Conservation (phyloP, 53 echinoderm and acorn worm genomes). For the Henricia sp. region DNA sequence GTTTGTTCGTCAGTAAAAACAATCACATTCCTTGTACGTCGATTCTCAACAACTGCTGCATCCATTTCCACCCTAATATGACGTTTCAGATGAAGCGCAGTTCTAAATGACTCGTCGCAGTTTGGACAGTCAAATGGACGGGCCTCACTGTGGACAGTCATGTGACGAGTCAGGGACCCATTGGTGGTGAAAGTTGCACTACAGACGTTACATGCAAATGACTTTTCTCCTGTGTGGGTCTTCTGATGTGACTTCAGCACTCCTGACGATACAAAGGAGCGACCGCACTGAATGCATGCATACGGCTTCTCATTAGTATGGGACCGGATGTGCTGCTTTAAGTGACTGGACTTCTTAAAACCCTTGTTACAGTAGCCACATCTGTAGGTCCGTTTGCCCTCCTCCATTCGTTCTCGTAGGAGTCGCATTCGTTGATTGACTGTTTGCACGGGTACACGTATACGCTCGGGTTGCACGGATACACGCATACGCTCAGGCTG, state of each 20-base stretch:
- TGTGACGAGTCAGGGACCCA: conserved; percentile 91
- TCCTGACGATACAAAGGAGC: conserved; percentile 91
- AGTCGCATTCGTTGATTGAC: conserved; percentile 47
- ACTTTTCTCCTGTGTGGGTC: conserved; percentile 84
- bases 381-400: conserved; percentile 76
- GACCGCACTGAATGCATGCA: conserved; percentile 82
- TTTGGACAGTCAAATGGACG: conserved; percentile 73
- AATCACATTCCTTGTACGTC: conserved; percentile 71
- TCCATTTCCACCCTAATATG: conserved; percentile 79
- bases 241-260: conserved; percentile 84
- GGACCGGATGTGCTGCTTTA: conserved; percentile 95
- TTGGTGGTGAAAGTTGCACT: conserved; percentile 86
- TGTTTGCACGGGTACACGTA: conserved; percentile 26
- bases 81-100: conserved; percentile 79
- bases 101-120: conserved; percentile 81
- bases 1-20: conserved; percentile 83
- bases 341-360: conserved; percentile 97
- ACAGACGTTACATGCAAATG: conserved; percentile 82
- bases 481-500: conserved; percentile 56
- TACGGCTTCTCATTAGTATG: conserved; percentile 97
- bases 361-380: conserved; percentile 85
- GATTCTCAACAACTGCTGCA: conserved; percentile 36
- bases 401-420: conserved; percentile 55
- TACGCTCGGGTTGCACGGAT: no score
- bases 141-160: conserved; percentile 81